These are phyloP conservation scores for Hypena proboscidalis DNA, from an alignment of 2,888 invertebrate genomes.

Conservation along the genomic window DNA sequence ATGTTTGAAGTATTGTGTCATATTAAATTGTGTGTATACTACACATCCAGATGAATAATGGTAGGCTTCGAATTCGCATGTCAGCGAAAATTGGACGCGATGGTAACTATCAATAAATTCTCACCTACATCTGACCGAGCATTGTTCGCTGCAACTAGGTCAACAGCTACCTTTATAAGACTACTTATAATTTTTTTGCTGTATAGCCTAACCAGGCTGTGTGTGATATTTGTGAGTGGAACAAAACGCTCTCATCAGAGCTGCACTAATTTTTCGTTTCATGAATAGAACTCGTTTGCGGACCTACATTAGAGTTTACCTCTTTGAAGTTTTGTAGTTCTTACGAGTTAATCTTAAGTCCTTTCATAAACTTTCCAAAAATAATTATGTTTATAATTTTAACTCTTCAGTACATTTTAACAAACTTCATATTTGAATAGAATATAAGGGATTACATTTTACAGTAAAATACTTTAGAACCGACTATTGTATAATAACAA, in stretches of 20 bases:
- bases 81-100: constrained; percentile 23
- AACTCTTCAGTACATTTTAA: background rate
- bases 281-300: constrained; percentile 35
- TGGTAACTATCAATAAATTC: constrained; percentile 40
- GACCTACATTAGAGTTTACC: constrained; percentile 10
- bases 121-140: constrained; percentile 32
- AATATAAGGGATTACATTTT: too few relatives aligned
- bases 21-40: background rate
- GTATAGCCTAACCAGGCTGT: constrained; percentile 14
- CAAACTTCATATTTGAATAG: too few relatives aligned
- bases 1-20: background rate
- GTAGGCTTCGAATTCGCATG: constrained; percentile 10
- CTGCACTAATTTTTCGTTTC: constrained; percentile 4
- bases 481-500: too few relatives aligned
- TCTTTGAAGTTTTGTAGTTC: constrained; percentile 14
- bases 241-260: constrained; percentile 4
- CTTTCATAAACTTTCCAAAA: constrained; percentile 3
- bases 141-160: constrained; percentile 44
- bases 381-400: background rate
- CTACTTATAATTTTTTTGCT: constrained; percentile 10
- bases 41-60: constrained; percentile 1
- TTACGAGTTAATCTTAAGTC: constrained; percentile 16
- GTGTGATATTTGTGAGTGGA: constrained; percentile 5
- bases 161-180: constrained; percentile 34
- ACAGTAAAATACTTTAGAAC: too few relatives aligned